Conservation (phyloP, 2,797 vertebrate species). For the Xenopus petersii region DNA sequence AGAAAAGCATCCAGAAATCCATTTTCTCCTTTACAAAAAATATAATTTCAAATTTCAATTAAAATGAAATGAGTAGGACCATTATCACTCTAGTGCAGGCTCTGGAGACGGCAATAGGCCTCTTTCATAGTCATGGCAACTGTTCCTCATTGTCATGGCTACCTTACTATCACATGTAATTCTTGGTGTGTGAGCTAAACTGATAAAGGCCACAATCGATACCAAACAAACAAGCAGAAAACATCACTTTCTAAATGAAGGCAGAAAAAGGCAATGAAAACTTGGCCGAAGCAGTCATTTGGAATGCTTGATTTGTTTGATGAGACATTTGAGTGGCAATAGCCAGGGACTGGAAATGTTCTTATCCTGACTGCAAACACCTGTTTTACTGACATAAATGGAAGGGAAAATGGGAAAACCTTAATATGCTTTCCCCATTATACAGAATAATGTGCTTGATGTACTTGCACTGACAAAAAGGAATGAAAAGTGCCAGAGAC, state of each 20-base stretch:
- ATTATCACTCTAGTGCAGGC: slow-evolving; percentile 79
- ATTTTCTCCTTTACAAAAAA: slow-evolving; percentile 68
- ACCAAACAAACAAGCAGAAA: slow-evolving; percentile 62
- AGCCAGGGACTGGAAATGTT: background rate
- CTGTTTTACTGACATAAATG: background rate
- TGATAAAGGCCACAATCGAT: slow-evolving; percentile 81
- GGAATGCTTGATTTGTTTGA: background rate
- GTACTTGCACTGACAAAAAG: too few relatives aligned
- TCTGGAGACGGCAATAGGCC: slow-evolving; percentile 66
- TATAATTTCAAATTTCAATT: slow-evolving; percentile 81
- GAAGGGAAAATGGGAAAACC: background rate
- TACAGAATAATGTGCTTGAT: background rate
- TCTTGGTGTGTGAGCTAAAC: slow-evolving; percentile 74
- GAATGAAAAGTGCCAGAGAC: too few relatives aligned
- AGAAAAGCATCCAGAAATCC: slow-evolving; percentile 42
- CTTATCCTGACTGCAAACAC: background rate
- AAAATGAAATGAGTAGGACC: slow-evolving; percentile 74
- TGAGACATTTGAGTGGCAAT: background rate
- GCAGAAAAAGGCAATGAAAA: slow-evolving; percentile 41
- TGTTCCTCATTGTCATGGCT: slow-evolving; percentile 72
- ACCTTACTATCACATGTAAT: slow-evolving; percentile 75
- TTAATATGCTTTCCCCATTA: background rate
- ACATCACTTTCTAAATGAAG: slow-evolving; percentile 62
- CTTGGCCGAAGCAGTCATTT: slow-evolving; percentile 19
- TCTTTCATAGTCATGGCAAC: slow-evolving; percentile 83